These are phyloP conservation scores for Dromiciops gliroides DNA, from an alignment of 2,113 vertebrate species.

Conservation along the genomic window DNA sequence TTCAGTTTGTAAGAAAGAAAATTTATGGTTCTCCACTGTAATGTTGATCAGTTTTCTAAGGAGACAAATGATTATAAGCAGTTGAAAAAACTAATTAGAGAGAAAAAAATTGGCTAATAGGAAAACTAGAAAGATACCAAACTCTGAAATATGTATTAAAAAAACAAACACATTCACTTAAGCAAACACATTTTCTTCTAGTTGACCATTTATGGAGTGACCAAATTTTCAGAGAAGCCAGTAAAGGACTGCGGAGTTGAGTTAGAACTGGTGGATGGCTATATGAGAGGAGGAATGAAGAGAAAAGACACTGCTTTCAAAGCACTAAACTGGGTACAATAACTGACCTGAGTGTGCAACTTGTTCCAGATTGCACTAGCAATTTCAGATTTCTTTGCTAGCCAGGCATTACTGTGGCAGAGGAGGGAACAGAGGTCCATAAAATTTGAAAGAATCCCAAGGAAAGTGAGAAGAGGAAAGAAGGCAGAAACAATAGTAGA, in stretches of 20 bases:
- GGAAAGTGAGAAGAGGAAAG: background rate
- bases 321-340: background rate
- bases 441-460: background rate
- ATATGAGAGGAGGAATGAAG: background rate
- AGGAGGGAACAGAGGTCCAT: background rate
- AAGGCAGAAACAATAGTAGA: background rate
- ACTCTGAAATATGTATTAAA: background rate
- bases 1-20: conserved; percentile 58
- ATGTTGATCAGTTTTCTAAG: conserved; percentile 49
- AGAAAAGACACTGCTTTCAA: background rate
- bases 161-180: background rate
- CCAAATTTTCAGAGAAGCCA: conserved; percentile 24
- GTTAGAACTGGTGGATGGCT: background rate
- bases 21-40: conserved; percentile 48
- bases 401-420: background rate
- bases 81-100: conserved; percentile 50
- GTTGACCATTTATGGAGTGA: background rate
- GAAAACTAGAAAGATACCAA: conserved; percentile 8
- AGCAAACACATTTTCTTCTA: conserved; percentile 13
- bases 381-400: background rate
- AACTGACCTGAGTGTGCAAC: background rate
- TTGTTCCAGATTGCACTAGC: background rate
- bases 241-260: background rate
- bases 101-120: conserved; percentile 28
- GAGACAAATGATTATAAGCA: conserved; percentile 38